Base-by-base conservation (phyloP, 2,888 invertebrate species). In the Scrobipalpa costella region DNA sequence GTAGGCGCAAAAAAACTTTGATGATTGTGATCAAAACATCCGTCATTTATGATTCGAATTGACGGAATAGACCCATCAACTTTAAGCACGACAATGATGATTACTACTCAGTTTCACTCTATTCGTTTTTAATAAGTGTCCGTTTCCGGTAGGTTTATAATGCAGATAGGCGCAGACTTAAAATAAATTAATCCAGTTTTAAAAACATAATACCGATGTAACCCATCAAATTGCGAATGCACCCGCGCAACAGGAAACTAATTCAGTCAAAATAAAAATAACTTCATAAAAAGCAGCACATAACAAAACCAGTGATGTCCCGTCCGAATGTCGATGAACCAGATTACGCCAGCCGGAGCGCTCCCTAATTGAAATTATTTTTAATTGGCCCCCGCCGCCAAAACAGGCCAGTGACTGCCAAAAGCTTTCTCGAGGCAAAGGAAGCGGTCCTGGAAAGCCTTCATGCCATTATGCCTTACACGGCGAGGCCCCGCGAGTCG, bases 361-460 rank as follows among this genome's bases (percentile, higher is more conserved):
- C 19, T n/a, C 60, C 60, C 60, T 49, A 60, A 60, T 34, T 60
- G 60, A 60, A 62, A 63, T 52, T 59, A 52, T 59, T 59, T 59
- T 64, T 67, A 66, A 64, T 66, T 62, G 62, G 64, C 65, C 66
- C 64, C 61, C 66, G 62, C 66, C 63, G 67, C 67, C 66, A 65
- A 67, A 69, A 66, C 62, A 57, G 66, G 63, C 69, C 73, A 69
- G 61, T 71, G 72, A 69, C 71, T 70, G 68, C 61, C 70, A 67
- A 74, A 80, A 78, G 73, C 86, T 87, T 88, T 90, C 88, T 83
- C 84, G 80, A 67, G 64, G 72, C 74, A 73, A 74, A 79, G 80
- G 81, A 81, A 83, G 78, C 76, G 65, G 76, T 77, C 77, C 78
- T 80, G 77, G 74, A 74, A 77, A 79, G 79, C 76, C 76, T 79